Base-by-base conservation (phyloP, 2,888 invertebrate species). In the Zeuzera pyrina region DNA sequence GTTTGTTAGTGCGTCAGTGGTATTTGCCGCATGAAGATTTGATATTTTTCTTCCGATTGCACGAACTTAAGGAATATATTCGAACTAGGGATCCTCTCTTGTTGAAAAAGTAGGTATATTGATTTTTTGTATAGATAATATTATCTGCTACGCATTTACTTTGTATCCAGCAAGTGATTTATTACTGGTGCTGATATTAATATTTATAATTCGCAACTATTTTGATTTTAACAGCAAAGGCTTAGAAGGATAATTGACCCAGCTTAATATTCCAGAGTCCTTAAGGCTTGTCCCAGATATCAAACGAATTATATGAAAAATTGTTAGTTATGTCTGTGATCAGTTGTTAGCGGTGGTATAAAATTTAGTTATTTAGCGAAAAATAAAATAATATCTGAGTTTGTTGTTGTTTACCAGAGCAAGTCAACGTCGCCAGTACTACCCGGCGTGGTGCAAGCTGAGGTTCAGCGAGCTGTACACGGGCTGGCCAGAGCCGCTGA, bases 21-120 rank as follows among this genome's bases (percentile, higher is more conserved):
- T 70, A 85, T 16, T 53, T 94, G 27, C 91, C 92, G 0, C 79
- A 88, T 29, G 58, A 67, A 12, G 86, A 89, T 13, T 71, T 93
- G 0, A 68, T 93, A 16, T 91, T 86, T 62, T 90, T 87, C 67
- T 81, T 94, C 47, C 87, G 90, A 0, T 74, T 87, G 23, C 52
- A 81, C 8, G 94, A 94, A 67, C 78, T 94, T 8, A 74, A 74
- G 1, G 56, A 68, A 14, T 72, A 91, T 7, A 56, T 91, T 1
- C 40, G 53, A 1, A 66, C 71, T 1, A 68, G 86, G 34, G 85
- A 87, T 46, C 86, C 88, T 0, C 72, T 64, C 1, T 58, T 89
- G 16, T 67, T 91, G 25, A 78, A 74, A 42, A 91, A 88, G 90
- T 91, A 67, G 74, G 84, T 62, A 23, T 7, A 8, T 14, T 15